Percentiles rank a stretch among this genome's conserved stretches.
Evolutionary conservation across 2,888 invertebrate species (phyloP).

Genomic region (Exephanes ischioxanthus): DNA sequence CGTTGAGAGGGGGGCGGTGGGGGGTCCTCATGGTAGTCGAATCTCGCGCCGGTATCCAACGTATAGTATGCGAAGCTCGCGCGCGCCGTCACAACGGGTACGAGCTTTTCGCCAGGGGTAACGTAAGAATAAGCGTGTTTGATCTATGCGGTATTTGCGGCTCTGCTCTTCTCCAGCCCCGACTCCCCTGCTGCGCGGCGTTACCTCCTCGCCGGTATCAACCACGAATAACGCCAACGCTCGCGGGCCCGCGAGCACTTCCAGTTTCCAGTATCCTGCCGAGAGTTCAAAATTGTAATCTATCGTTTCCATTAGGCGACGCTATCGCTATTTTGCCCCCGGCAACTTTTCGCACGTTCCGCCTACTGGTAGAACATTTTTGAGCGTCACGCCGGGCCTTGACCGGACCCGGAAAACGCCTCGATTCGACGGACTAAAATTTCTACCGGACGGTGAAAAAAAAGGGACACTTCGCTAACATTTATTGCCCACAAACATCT

Average conservation of each 20-base stretch:
- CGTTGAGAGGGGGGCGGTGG: neutral
- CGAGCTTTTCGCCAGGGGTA: conserved; percentile 61
- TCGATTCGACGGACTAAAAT: neutral
- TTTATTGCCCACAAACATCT: too few species aligned
- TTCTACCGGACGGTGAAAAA: neutral
- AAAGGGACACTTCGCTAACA: too few species aligned
- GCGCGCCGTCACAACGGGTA: conserved; percentile 1
- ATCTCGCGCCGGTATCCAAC: conserved; percentile 65
- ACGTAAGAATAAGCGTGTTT: conserved; percentile 80
- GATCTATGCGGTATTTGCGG: conserved; percentile 82
- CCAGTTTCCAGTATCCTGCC: neutral
- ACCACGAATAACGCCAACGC: conserved; percentile 31
- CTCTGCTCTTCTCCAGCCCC: conserved; percentile 36
- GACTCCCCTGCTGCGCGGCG: conserved; percentile 21
- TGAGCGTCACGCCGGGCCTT: neutral
- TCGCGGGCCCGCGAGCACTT: neutral
- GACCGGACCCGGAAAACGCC: neutral
- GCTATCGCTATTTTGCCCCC: neutral
- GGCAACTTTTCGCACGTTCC: neutral
- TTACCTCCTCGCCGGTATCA: conserved; percentile 37
- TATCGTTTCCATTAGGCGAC: conserved; percentile 14
- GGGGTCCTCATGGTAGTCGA: conserved; percentile 63
- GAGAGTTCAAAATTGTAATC: conserved; percentile 22
- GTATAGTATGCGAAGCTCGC: conserved; percentile 43
- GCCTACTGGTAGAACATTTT: neutral